These are phyloP conservation scores for Gallinago media DNA, from an alignment of 2,113 vertebrate genomes.

Conservation along the genomic window DNA sequence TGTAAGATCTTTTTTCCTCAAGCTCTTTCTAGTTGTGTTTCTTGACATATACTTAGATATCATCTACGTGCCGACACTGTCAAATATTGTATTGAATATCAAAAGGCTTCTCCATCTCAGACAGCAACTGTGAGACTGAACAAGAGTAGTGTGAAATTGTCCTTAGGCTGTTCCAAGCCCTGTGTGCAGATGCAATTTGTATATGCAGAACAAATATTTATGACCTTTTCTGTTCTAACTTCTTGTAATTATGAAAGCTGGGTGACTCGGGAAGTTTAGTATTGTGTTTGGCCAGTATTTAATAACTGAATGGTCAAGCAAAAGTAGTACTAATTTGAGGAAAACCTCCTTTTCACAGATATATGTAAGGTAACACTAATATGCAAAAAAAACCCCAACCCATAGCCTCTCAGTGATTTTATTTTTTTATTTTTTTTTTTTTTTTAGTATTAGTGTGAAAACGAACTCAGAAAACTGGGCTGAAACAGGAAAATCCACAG, in stretches of 20 bases:
- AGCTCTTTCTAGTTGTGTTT: not conserved
- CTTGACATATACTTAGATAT: not conserved
- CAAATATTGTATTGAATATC: constrained; percentile 48
- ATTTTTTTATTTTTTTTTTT: not conserved
- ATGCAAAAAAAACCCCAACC: not conserved
- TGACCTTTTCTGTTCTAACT: constrained; percentile 30
- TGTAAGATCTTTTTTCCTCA: not conserved
- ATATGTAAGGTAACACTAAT: not conserved
- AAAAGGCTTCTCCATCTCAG: constrained; percentile 44
- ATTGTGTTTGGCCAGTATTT: not conserved
- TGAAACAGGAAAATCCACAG: not conserved
- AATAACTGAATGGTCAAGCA: not conserved
- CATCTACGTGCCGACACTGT: not conserved
- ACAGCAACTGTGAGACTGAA: constrained; percentile 27
- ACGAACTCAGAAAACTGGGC: not conserved
- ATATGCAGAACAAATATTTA: constrained; percentile 36
- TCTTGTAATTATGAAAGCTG: constrained; percentile 44
- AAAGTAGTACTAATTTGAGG: not conserved
- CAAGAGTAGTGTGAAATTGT: constrained; percentile 46
- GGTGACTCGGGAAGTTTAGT: constrained; percentile 12
- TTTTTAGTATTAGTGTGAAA: not conserved
- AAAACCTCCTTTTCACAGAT: not conserved
- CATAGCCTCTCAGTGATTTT: not conserved
- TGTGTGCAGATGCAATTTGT: constrained; percentile 36
- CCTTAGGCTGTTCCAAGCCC: constrained; percentile 1